A percentile compares a stretch with the other conserved stretches of the same genome.
These are phyloP conservation scores for Mormyrus hasselquistii DNA, from an alignment of 2,797 vertebrate genomes.

Conservation along the genomic window DNA sequence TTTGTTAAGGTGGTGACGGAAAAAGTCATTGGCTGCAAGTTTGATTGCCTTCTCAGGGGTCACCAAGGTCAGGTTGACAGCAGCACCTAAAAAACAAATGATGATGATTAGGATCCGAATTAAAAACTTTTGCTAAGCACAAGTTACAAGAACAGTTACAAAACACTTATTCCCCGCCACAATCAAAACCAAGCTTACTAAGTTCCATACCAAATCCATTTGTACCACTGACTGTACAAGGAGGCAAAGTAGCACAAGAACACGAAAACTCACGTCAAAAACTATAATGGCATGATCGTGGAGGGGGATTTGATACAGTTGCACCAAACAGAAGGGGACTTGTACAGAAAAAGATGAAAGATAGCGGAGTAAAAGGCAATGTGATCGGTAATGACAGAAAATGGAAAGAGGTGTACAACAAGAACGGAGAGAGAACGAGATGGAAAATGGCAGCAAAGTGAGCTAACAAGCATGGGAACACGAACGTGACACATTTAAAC, in stretches of 20 bases:
- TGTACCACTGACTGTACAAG: neutral
- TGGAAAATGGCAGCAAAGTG: neutral
- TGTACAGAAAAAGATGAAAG: neutral
- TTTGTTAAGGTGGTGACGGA: constrained; percentile 63
- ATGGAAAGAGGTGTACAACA: constrained; percentile 23
- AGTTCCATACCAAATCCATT: constrained; percentile 12
- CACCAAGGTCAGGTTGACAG: constrained; percentile 73
- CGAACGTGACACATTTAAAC: neutral
- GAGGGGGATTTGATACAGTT: constrained; percentile 29
- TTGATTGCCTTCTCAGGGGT: constrained; percentile 78
- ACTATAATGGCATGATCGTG: constrained; percentile 38
- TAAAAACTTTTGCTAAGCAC: neutral
- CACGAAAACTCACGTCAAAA: neutral
- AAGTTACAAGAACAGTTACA: constrained; percentile 18
- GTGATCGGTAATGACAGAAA: neutral
- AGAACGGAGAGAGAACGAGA: constrained; percentile 14
- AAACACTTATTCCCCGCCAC: constrained; percentile 42
- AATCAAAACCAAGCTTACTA: constrained; percentile 44
- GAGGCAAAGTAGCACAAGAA: constrained; percentile 1
- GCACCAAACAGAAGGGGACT: constrained; percentile 1
- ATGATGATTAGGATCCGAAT: constrained; percentile 32
- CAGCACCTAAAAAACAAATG: constrained; percentile 57
- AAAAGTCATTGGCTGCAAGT: constrained; percentile 73
- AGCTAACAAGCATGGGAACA: neutral
- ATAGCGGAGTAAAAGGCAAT: constrained; percentile 21